These are phyloP conservation scores for Caradrina kadenii DNA, from an alignment of 2,888 invertebrate species.

Conservation along the genomic window DNA sequence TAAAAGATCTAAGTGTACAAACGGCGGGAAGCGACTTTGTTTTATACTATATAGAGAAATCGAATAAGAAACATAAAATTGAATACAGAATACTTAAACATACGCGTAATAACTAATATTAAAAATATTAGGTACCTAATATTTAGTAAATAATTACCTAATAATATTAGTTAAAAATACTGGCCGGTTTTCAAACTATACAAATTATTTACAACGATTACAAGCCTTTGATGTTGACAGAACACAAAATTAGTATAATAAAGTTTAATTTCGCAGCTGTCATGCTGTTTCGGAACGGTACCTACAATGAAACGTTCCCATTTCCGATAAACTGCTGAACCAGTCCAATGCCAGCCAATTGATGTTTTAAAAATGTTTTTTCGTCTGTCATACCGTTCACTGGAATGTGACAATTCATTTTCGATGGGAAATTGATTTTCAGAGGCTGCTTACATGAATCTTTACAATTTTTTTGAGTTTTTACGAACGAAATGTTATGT, in stretches of 20 bases:
- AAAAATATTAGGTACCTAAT: no score
- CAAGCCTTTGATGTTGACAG: conserved; percentile 27
- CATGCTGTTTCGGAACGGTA: conserved; percentile 73
- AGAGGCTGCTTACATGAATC: neutral
- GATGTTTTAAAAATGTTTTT: conserved; percentile 68
- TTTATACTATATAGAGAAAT: no score
- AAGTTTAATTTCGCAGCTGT: conserved; percentile 83
- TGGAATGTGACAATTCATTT: conserved; percentile 52
- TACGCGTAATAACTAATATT: no score
- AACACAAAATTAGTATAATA: conserved; percentile 66
- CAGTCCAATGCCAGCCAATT: conserved; percentile 65
- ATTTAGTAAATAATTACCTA: no score
- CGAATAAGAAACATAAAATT: no score
- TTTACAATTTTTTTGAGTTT: neutral
- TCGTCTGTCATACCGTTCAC: conserved; percentile 35
- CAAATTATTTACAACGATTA: conserved; percentile 2
- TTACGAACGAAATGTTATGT: neutral
- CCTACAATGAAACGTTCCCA: conserved; percentile 63
- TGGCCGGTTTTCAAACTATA: neutral
- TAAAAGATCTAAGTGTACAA: no score
- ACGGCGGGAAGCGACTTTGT: no score
- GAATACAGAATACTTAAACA: no score
- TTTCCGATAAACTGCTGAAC: conserved; percentile 76
- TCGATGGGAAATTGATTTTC: conserved; percentile 57
- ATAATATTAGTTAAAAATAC: neutral